Base-by-base conservation (phyloP, 2,888 invertebrate genomes). In the Papilio protenor region DNA sequence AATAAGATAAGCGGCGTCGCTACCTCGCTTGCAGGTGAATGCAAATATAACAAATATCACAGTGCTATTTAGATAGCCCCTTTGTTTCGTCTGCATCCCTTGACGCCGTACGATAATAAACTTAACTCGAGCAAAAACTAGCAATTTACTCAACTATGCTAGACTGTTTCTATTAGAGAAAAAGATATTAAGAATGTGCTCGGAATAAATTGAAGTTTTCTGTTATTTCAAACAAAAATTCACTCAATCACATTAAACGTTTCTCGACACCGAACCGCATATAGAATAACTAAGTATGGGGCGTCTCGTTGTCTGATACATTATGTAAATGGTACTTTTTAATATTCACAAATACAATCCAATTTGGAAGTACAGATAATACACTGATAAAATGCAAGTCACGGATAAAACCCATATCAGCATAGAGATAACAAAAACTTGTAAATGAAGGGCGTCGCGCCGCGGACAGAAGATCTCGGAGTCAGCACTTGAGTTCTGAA, bases 351-450 rank as follows among this genome's bases (percentile, higher is more conserved):
- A 82, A 87, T 84, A 85, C 83, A 85, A 85, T 86, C 82, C 84
- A 81, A 80, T 81, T 81, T 78, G 81, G 77, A 79, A 77, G 72
- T 76, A 84, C 81, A 76, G 77, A 86, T 84, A 89, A 91, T 91
- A 88, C 78, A 81, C 75, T 76, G 80, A 87, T 83, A 85, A 82
- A 80, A 93, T 93, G 90, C 93, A 87, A 89, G 93, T 92, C 94
- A 94, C 94, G 93, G 83, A 85, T 88, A 81, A 84, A 83, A 83
- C 86, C 87, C 87, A 91, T 93, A 91, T 91, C 87, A 86, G 85
- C 83, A 89, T 86, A 87, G 87, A 88, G 88, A 92, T 92, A 89
- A 86, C 87, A 87, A 89, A 91, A 92, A 90, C 91, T 92, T 91
- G 91, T 90, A 90, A 91, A 92, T 91, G 86, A 81, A 82, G 83